phyloP scores from a whole-genome alignment of 2,113 vertebrate species.

The Pelecanus crispus region DNA sequence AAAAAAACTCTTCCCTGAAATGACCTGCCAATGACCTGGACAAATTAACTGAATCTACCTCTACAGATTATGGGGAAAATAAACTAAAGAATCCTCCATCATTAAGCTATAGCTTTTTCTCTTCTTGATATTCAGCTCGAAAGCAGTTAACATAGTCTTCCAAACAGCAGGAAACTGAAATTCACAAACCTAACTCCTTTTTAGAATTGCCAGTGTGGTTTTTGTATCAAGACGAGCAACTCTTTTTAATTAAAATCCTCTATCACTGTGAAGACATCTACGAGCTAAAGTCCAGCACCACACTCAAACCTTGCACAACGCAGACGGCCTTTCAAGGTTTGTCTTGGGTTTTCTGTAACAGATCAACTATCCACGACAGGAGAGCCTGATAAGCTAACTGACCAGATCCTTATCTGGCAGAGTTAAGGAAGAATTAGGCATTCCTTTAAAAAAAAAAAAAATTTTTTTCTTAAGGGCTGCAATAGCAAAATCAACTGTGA shows the following conservation, averaged over 20 bases:
- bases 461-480: not conserved
- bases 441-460: not conserved
- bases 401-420: not conserved
- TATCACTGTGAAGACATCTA: not conserved
- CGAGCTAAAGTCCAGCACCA: not conserved
- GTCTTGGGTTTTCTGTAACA: not conserved
- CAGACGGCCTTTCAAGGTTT: not conserved
- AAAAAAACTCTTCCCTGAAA: not conserved
- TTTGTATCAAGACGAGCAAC: not conserved
- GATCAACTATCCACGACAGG: not conserved
- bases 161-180: not conserved
- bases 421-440: not conserved
- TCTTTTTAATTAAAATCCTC: not conserved
- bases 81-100: not conserved
- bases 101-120: not conserved
- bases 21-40: not conserved
- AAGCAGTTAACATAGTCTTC: conserved; percentile 7
- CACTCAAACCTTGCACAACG: not conserved
- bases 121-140: not conserved
- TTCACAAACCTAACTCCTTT: not conserved
- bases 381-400: not conserved
- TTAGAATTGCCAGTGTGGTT: not conserved
- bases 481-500: not conserved
- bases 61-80: not conserved
- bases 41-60: not conserved